phyloP scores from a whole-genome alignment of 2,113 vertebrate genomes.

The Lepisosteus oculatus region DNA sequence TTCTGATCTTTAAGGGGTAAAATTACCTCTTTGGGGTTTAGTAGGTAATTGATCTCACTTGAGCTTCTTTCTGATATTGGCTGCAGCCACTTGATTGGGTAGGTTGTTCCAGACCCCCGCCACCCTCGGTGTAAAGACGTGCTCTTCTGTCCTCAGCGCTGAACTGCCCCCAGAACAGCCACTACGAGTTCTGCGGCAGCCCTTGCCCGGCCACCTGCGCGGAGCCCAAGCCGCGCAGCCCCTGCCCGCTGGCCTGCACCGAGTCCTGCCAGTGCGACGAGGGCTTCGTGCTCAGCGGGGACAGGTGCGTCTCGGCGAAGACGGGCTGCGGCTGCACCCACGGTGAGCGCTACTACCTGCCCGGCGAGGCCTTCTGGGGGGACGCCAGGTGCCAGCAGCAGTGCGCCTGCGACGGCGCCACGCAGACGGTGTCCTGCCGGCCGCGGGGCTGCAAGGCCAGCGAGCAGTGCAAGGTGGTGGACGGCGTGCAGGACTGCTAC shows the following conservation, averaged over 20 bases:
- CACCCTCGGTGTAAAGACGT: too few relatives aligned
- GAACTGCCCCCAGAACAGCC: slow-evolving; percentile 30
- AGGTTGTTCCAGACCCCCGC: too few relatives aligned
- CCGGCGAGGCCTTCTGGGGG: slow-evolving; percentile 15
- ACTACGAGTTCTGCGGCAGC: slow-evolving; percentile 26
- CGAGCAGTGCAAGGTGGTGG: slow-evolving; percentile 50
- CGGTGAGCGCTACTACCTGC: neutral
- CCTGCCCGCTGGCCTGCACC: slow-evolving; percentile 1
- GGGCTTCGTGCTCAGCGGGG: slow-evolving; percentile 32
- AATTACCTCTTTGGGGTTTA: too few relatives aligned
- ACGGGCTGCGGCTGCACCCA: slow-evolving; percentile 36
- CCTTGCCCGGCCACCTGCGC: slow-evolving; percentile 30
- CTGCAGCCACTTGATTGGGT: too few relatives aligned
- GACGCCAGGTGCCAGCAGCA: slow-evolving; percentile 12
- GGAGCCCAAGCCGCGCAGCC: neutral
- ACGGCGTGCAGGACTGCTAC: slow-evolving; percentile 48
- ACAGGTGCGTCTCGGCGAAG: slow-evolving; percentile 23
- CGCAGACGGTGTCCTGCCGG: slow-evolving; percentile 17
- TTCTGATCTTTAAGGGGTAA: too few relatives aligned
- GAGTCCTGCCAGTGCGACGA: slow-evolving; percentile 40
- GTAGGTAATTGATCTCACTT: too few relatives aligned
- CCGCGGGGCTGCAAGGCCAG: neutral
- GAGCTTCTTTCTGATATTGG: too few relatives aligned
- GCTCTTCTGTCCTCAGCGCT: slow-evolving; percentile 18
- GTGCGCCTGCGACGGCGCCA: slow-evolving; percentile 19